Conservation (phyloP, 64 coral and sea anemone species). For the Hydrozoanthus tunicans region DNA sequence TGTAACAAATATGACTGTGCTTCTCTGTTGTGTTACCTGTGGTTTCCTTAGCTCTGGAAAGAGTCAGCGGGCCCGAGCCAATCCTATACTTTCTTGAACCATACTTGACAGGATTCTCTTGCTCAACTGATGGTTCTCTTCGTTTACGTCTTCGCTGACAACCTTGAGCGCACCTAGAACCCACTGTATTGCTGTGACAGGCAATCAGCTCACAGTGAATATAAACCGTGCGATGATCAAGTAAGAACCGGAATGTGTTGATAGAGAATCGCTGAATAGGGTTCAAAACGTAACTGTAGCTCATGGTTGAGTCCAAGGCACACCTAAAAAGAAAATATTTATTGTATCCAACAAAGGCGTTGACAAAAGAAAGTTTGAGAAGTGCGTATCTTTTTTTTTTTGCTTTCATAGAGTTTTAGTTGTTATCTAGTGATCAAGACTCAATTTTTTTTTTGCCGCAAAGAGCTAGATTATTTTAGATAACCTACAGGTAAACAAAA, state of each 20-base stretch:
- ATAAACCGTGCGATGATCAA: slow-evolving; percentile 27
- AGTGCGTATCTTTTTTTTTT: too few species aligned
- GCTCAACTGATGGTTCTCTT: background rate
- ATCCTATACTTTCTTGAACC: slow-evolving; percentile 20
- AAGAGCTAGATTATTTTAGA: too few species aligned
- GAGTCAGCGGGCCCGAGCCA: background rate
- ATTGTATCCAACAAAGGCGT: background rate
- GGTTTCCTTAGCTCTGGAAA: background rate
- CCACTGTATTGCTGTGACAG: slow-evolving; percentile 22
- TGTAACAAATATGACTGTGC: too few species aligned
- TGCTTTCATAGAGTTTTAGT: too few species aligned
- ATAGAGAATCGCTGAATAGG: slow-evolving; percentile 44
- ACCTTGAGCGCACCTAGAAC: slow-evolving; percentile 39
- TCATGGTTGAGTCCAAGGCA: slow-evolving; percentile 35
- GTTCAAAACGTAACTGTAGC: background rate
- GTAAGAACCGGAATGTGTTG: slow-evolving; percentile 52
- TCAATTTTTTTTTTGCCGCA: too few species aligned
- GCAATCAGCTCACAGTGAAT: slow-evolving; percentile 62
- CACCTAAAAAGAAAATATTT: slow-evolving; percentile 23
- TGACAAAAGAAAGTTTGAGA: background rate
- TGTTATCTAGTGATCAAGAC: too few species aligned
- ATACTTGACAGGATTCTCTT: background rate
- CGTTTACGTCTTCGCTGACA: slow-evolving; percentile 10
- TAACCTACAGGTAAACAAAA: too few species aligned
- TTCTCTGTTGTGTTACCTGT: background rate